phyloP scores from a whole-genome alignment of 2,797 vertebrate genomes.

The Ambastaia sidthimunki region DNA sequence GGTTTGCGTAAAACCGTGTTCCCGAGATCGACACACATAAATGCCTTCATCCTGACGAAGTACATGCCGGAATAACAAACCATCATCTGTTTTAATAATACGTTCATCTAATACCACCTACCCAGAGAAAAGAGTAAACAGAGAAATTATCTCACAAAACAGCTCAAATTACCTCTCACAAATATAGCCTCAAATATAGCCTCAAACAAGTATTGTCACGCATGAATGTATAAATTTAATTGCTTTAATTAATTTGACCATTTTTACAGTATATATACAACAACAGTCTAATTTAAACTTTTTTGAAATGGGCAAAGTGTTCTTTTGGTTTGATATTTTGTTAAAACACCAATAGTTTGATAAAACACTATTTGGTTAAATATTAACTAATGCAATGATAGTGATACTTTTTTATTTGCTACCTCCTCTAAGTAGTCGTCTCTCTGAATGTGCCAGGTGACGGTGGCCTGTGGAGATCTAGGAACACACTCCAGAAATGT shows the following conservation, averaged over 20 bases:
- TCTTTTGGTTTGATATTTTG: too few relatives aligned
- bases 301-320: too few relatives aligned
- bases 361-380: too few relatives aligned
- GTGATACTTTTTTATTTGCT: not conserved
- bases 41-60: conserved; percentile 81
- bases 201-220: too few relatives aligned
- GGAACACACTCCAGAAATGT: conserved; percentile 91
- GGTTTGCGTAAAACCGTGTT: conserved; percentile 88
- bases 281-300: too few relatives aligned
- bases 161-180: not conserved
- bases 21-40: conserved; percentile 87
- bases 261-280: too few relatives aligned
- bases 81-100: conserved; percentile 84
- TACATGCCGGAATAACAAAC: conserved; percentile 88
- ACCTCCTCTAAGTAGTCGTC: conserved; percentile 86
- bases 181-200: too few relatives aligned
- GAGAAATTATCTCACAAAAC: not conserved
- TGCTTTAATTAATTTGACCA: too few relatives aligned
- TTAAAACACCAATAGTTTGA: too few relatives aligned
- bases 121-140: not conserved
- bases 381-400: too few relatives aligned
- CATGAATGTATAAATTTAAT: too few relatives aligned
- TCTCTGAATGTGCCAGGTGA: conserved; percentile 88
- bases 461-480: conserved; percentile 86
- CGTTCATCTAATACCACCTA: conserved; percentile 91